Base-by-base conservation (phyloP, 2,113 vertebrate genomes). In the Bagarius yarrelli region DNA sequence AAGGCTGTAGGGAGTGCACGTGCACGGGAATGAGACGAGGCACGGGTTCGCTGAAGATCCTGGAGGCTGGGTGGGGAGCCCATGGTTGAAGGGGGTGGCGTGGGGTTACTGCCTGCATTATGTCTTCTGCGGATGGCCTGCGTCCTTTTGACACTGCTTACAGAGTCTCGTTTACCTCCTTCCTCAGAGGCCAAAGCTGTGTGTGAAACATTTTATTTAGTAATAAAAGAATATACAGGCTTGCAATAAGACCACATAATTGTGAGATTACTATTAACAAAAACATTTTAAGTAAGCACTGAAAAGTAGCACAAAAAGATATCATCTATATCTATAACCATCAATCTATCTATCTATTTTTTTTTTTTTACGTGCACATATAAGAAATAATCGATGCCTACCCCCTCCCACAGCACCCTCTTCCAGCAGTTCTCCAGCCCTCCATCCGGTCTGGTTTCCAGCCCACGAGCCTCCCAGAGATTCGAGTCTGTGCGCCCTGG, bases 51-150 rank as follows among this genome's bases (percentile, higher is more conserved):
- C 86, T 95, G 95, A 47, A 95, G 92, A 87, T 96, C 95, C 86
- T 95, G 95, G 59, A 96, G 92, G 86, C 95, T 96, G 47, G 95
- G 96, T 1, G 96, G 95, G 0, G 96, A 97, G 21, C 96, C 96
- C 95, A 96, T 96, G 82, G 95, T 92, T 0, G 95, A 96, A 1
- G 95, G 94, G 0, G 96, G 96, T 0, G 95, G 95, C 0, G 96
- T 97, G 36, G 95, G 96, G 88, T 96, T 97, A 90, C 95, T 96
- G 78, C 96, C 96, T 0, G 96, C 96, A 2, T 96, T 96, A 88
- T 97, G 96, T 69, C 96, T 91, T 77, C 96, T 91, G 77, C 95
- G 93, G 86, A 96, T 96, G 12, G 96, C 95, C 88, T 96, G 95
- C 15, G 94, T 92, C 73, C 96, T 93, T 89, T 95, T 94, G 30